Evolutionary conservation across 2,888 invertebrate genomes (phyloP).

Genomic region (Pammene aurita): DNA sequence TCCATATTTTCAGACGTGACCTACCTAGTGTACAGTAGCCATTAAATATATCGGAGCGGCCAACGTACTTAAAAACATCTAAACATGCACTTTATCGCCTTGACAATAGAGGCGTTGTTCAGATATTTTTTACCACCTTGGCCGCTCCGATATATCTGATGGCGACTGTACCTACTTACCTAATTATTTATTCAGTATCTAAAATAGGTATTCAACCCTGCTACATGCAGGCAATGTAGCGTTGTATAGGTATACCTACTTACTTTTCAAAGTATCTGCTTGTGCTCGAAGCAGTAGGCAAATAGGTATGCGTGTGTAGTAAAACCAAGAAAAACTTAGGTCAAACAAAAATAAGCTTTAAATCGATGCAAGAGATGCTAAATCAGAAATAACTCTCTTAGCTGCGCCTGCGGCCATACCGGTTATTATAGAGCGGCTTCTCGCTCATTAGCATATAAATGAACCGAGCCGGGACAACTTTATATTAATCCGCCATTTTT

Average conservation of each 20-base stretch:
- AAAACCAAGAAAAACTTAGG: not conserved
- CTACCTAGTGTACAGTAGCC: too few relatives aligned
- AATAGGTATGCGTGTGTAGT: not conserved
- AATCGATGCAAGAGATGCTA: not conserved
- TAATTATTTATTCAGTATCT: too few relatives aligned
- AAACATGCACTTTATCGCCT: too few relatives aligned
- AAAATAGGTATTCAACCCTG: not conserved
- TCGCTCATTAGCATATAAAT: slow-evolving; percentile 80
- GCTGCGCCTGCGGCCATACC: slow-evolving; percentile 55
- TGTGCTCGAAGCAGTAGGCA: not conserved
- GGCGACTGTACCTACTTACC: too few relatives aligned
- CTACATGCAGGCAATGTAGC: too few relatives aligned
- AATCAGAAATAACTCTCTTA: slow-evolving; percentile 14
- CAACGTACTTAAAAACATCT: too few relatives aligned
- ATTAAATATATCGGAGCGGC: too few relatives aligned
- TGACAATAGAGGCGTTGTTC: too few relatives aligned
- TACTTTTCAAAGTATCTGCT: not conserved
- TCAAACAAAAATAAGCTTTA: slow-evolving; percentile 1
- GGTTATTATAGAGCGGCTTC: slow-evolving; percentile 66
- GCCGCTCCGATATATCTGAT: too few relatives aligned
- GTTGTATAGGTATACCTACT: not conserved
- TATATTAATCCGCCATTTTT: slow-evolving; percentile 66
- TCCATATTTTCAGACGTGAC: too few relatives aligned
- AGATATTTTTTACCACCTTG: too few relatives aligned
- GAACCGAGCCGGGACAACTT: slow-evolving; percentile 78